Evolutionary conservation across 2,113 vertebrate species (phyloP), one percentile per base, ranked within the genome.

Genomic region (Trematocara unimaculatum): DNA sequence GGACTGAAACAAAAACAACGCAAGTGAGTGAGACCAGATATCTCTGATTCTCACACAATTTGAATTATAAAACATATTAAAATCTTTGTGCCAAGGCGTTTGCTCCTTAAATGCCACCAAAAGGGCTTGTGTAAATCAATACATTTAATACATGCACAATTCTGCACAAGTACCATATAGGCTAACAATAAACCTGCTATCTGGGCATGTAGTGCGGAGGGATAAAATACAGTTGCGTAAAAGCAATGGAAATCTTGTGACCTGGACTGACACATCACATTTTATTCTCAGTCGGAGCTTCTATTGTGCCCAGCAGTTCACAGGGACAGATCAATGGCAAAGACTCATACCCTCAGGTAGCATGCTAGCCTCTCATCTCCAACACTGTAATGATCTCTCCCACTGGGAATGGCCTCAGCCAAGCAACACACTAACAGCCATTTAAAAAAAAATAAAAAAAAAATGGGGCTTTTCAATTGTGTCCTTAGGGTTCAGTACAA

Each of bases 381-480:
- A 83, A 70, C 82, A 42, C 89, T 84, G 84, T 91, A 94, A 94
- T 91, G 86, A 91, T 87, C 84, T 84, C 85, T 74, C 91, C 93
- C 88, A 88, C 82, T 90, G 93, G 91, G 89, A 93, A 85, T 13
- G 79, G 83, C 90, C 74, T 18, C 79, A 91, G 89, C 81, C 84
- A 90, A 87, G 87, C 47, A 91, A 86, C 87, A 93, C 91, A 94
- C 94, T 91, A 95, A 88, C 89, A 92, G 89, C 84, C 90, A 87
- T 94, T 94, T 78, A 64, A 15, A 42, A 0, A 38, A 33, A 29
- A 51, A 10, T 1, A 31, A 31, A 31, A 26, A 26, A 26, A 84
- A 58, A 81, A 31, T 2, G 14, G 81, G 45, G 82, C 74, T 92
- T 89, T 92, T 88, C 67, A 77, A 82, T 81, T 35, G 79, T 35